phyloP scores from a whole-genome alignment of 2,888 invertebrate genomes.

The Gastrophysa polygoni region DNA sequence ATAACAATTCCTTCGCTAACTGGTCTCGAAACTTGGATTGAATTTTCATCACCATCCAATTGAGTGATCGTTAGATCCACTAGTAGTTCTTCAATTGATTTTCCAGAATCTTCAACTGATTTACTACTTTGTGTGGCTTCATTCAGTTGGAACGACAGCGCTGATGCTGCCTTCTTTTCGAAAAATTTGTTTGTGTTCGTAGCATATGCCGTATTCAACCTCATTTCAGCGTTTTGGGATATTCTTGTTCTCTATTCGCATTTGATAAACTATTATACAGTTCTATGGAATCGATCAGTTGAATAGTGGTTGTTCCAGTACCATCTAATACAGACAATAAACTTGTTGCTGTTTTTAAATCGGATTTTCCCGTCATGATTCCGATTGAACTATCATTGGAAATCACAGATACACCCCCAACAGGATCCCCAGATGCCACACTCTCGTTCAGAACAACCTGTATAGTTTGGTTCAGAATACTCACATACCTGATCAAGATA shows the following conservation, averaged over 20 bases:
- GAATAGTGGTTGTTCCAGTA: conserved; percentile 29
- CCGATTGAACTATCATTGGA: no score
- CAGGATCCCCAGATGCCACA: no score
- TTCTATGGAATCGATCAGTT: conserved; percentile 36
- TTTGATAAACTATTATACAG: conserved; percentile 30
- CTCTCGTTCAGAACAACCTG: no score
- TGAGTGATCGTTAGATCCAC: conserved; percentile 31
- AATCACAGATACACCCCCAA: no score
- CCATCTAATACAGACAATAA: conserved; percentile 31
- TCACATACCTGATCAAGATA: no score
- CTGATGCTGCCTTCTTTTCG: conserved; percentile 24
- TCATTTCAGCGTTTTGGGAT: conserved; percentile 25
- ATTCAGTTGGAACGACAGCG: conserved; percentile 23
- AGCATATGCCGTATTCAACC: conserved; percentile 18
- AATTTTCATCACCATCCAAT: conserved; percentile 24
- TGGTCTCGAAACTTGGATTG: conserved; percentile 16
- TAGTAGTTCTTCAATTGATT: conserved; percentile 26
- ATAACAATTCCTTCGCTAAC: conserved; percentile 36
- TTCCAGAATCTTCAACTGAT: conserved; percentile 29
- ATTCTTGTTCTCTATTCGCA: conserved; percentile 29
- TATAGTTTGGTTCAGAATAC: no score
- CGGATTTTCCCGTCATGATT: conserved; percentile 30
- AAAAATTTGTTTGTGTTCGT: conserved; percentile 21
- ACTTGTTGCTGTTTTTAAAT: conserved; percentile 30
- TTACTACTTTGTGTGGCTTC: conserved; percentile 18